These are phyloP conservation scores for Xiphophorus birchmanni DNA, from an alignment of 2,797 vertebrate genomes.

Conservation along the genomic window DNA sequence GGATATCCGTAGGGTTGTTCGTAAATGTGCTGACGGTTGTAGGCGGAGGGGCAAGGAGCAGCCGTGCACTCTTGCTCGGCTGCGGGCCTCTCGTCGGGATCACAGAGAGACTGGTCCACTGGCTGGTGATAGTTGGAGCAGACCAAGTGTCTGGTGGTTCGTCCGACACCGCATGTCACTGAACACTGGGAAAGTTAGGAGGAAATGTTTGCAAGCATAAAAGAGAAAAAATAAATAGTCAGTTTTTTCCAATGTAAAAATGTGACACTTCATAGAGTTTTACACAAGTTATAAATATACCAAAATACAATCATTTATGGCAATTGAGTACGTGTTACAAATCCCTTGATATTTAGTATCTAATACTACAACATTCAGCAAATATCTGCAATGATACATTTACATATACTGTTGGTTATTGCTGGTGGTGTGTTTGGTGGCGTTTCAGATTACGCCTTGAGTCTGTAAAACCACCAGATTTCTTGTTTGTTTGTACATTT, in stretches of 20 bases:
- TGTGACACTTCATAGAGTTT: neutral
- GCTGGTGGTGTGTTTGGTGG: neutral
- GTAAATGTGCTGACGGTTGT: slow-evolving; percentile 79
- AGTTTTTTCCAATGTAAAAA: neutral
- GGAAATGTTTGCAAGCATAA: neutral
- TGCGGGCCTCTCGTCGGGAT: slow-evolving; percentile 83
- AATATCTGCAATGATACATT: neutral
- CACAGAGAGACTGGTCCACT: slow-evolving; percentile 88
- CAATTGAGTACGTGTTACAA: neutral
- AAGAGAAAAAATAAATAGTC: neutral
- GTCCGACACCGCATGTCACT: slow-evolving; percentile 87
- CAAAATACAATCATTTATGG: neutral
- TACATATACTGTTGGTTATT: neutral
- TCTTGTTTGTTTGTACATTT: neutral
- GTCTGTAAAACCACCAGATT: neutral
- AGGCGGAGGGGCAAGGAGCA: slow-evolving; percentile 80
- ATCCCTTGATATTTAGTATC: neutral
- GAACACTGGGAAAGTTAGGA: slow-evolving; percentile 84
- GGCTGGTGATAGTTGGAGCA: slow-evolving; percentile 90
- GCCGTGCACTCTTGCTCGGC: slow-evolving; percentile 86
- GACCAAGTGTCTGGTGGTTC: slow-evolving; percentile 86
- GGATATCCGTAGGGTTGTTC: slow-evolving; percentile 82
- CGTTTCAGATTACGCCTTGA: neutral
- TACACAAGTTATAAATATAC: neutral
- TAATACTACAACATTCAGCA: neutral